phyloP scores from a whole-genome alignment of 64 coral and sea anemone species.

The Dendronephthya gigantea region DNA sequence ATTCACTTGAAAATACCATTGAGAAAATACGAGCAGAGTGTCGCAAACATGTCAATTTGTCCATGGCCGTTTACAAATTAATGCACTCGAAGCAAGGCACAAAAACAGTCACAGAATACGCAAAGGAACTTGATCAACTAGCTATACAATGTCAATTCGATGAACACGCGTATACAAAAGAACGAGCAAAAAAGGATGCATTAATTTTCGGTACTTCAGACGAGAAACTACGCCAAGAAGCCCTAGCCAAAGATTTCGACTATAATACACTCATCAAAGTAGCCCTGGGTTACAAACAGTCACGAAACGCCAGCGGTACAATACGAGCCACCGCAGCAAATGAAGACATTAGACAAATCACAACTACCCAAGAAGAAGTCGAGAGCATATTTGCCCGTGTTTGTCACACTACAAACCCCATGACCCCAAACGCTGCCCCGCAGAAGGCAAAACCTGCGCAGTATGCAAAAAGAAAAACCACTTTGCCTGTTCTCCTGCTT shows the following conservation, averaged over 20 bases:
- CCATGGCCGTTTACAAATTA: conserved; percentile 17
- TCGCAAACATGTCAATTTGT: neutral
- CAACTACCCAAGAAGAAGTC: no score
- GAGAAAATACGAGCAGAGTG: neutral
- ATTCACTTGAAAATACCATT: neutral
- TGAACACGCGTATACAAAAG: neutral
- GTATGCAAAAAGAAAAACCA: neutral
- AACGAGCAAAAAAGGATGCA: neutral
- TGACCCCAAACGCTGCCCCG: neutral
- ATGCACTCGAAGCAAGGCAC: conserved; percentile 15
- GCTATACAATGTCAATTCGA: conserved; percentile 6
- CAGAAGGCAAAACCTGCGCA: neutral
- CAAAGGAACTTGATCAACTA: neutral
- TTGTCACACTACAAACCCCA: neutral
- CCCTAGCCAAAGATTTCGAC: neutral
- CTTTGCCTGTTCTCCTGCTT: neutral
- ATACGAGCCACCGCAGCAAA: neutral
- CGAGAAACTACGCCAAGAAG: neutral
- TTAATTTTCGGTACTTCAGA: conserved; percentile 4
- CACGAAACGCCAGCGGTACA: neutral
- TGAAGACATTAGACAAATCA: no score
- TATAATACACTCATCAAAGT: conserved; percentile 1
- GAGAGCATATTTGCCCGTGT: no score
- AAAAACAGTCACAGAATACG: neutral
- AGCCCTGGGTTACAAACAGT: neutral